phyloP scores from a whole-genome alignment of 2,888 invertebrate genomes.

The Spodoptera picta region DNA sequence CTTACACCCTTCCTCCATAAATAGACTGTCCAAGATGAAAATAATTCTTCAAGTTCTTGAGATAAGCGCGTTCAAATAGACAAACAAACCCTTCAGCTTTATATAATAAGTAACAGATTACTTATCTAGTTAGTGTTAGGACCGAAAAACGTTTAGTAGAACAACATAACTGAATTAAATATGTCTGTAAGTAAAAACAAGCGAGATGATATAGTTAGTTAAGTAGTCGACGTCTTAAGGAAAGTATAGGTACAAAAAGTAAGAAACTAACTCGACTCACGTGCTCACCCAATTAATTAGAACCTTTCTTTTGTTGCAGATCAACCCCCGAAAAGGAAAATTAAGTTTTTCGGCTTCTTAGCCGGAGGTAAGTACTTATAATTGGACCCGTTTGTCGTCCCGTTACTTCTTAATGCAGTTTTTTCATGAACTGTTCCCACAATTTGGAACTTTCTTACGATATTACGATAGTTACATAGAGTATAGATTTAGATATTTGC shows the following conservation, averaged over 20 bases:
- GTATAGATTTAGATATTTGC: no score
- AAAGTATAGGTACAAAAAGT: conserved; percentile 7
- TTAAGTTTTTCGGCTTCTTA: conserved; percentile 64
- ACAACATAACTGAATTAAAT: conserved; percentile 4
- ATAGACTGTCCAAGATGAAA: no score
- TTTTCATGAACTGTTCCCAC: background rate
- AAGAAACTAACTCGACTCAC: conserved; percentile 32
- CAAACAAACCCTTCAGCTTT: no score
- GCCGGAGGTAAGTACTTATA: conserved; percentile 63
- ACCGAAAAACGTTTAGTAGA: no score
- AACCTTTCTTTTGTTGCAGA: conserved; percentile 64
- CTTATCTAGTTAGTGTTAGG: no score
- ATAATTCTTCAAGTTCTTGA: no score
- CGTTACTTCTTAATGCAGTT: background rate
- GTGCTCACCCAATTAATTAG: conserved; percentile 48
- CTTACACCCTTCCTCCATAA: no score
- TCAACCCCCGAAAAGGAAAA: conserved; percentile 62
- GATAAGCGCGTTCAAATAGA: no score
- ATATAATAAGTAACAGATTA: no score
- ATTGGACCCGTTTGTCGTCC: background rate
- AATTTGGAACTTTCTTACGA: background rate
- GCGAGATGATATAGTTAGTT: background rate
- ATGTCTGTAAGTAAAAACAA: conserved; percentile 16
- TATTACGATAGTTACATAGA: no score
- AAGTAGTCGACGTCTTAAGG: conserved; percentile 2